A percentile compares a stretch with the other conserved stretches of the same genome.
These are phyloP conservation scores for Trichonephila inaurata DNA, from an alignment of 1,140 invertebrate species.

Conservation along the genomic window DNA sequence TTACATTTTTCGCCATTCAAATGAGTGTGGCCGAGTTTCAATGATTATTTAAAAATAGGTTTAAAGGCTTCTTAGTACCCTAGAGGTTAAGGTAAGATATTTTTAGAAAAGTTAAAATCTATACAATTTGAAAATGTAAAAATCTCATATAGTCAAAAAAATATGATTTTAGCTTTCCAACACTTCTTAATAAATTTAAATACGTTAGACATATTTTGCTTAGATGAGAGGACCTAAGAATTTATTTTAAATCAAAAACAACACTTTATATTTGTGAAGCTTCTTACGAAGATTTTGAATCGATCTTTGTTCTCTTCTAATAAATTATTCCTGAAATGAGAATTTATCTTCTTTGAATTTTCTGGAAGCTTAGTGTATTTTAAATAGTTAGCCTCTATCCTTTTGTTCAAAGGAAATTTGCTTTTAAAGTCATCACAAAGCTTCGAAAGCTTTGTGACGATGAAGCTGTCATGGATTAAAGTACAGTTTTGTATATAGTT, in stretches of 20 bases:
- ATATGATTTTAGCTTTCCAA: no score
- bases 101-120: no score
- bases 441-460: not conserved
- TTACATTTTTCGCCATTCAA: no score
- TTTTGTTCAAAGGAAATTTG: not conserved
- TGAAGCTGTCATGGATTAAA: not conserved
- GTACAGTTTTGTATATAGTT: not conserved
- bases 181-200: not conserved
- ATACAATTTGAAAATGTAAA: no score
- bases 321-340: not conserved
- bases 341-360: not conserved
- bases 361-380: not conserved
- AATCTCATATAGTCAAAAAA: no score
- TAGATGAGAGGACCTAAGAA: not conserved
- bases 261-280: not conserved
- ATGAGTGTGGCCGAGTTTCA: no score
- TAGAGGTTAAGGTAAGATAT: no score
- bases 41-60: no score
- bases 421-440: not conserved
- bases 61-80: no score
- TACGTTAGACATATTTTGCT: not conserved
- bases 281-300: not conserved
- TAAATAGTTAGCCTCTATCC: not conserved
- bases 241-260: not conserved
- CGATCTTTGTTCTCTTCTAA: not conserved